Conservation (phyloP, 1,140 invertebrate genomes). For the Rhizoglyphus robini region DNA sequence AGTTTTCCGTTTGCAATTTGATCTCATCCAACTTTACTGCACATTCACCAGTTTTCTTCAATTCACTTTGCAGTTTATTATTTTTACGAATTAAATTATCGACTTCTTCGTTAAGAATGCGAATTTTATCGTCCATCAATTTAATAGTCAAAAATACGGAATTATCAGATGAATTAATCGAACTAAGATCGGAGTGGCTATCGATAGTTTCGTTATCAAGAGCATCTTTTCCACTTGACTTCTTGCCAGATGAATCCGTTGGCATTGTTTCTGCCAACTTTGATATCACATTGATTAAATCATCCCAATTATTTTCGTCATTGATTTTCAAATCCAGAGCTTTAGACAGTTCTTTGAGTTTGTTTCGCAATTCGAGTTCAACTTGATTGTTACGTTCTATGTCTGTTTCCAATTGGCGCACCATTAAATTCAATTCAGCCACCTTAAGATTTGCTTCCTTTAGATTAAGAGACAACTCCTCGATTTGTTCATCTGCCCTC, state of each 20-base stretch:
- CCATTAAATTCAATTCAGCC: not conserved
- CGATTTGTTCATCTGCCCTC: not conserved
- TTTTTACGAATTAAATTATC: not conserved
- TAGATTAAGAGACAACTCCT: not conserved
- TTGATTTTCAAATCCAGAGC: conserved; percentile 1
- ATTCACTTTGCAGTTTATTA: not conserved
- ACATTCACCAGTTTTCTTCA: not conserved
- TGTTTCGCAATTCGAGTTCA: not conserved
- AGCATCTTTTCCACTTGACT: not conserved
- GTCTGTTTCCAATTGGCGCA: not conserved
- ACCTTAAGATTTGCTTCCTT: not conserved
- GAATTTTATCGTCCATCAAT: conserved; percentile 8
- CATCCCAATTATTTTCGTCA: conserved; percentile 10
- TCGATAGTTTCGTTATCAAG: not conserved
- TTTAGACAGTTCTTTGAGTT: not conserved
- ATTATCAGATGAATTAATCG: not conserved
- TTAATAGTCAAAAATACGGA: conserved; percentile 8
- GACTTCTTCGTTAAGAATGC: not conserved
- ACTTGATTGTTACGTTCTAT: conserved; percentile 10
- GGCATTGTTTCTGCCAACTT: not conserved
- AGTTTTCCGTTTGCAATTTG: not conserved
- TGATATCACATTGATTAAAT: not conserved
- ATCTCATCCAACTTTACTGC: not conserved
- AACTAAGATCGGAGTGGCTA: not conserved
- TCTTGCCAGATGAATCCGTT: not conserved